A percentile compares a stretch with the other conserved stretches of the same genome.
Evolutionary conservation across 30 jellyfish, hydroid and myxozoan species (phyloP).

Genomic region (Catostylus mosaicus): DNA sequence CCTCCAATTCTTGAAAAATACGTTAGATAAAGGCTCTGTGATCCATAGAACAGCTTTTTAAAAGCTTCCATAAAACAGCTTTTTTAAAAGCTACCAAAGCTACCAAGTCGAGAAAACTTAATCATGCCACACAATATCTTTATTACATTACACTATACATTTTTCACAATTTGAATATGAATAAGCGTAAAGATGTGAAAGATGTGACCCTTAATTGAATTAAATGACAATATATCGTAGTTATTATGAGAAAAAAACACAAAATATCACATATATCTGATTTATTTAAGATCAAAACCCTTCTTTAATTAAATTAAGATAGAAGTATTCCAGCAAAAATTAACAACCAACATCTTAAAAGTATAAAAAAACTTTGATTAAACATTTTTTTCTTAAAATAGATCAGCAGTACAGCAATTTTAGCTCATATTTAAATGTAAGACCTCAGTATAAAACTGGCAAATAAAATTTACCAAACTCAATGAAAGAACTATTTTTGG

Average conservation of each 20-base stretch:
- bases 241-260: not conserved
- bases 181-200: not conserved
- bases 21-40: not conserved
- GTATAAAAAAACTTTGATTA: too few relatives aligned
- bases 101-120: not conserved
- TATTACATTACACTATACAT: not conserved
- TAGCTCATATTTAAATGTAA: too few relatives aligned
- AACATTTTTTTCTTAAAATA: too few relatives aligned
- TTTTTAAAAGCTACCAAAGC: not conserved
- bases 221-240: not conserved
- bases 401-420: too few relatives aligned
- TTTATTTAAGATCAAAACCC: too few relatives aligned
- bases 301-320: too few relatives aligned
- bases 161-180: not conserved
- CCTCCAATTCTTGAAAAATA: constrained; percentile 63
- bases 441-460: too few relatives aligned
- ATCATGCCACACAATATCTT: too few relatives aligned
- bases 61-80: not conserved
- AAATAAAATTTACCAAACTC: too few relatives aligned
- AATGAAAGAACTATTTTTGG: too few relatives aligned
- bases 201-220: not conserved
- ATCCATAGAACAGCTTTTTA: not conserved
- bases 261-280: not conserved
- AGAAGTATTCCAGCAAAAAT: too few relatives aligned
- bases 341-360: too few relatives aligned